Conservation (phyloP, 2,888 invertebrate genomes). For the Drosophila ustulata region DNA sequence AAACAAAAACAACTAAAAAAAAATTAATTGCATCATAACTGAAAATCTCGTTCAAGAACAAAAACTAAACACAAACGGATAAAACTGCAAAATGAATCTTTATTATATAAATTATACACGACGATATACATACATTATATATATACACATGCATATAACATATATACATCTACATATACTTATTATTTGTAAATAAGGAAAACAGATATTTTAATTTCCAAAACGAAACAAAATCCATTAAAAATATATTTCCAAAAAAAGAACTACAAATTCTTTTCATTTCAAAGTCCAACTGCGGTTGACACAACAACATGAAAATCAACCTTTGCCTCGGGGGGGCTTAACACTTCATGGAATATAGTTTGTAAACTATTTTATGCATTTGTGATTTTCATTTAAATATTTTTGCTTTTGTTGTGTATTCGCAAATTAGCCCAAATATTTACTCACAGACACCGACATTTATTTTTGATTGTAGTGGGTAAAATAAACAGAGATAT, state of each 20-base stretch:
- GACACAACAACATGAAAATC: background rate
- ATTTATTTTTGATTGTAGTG: background rate
- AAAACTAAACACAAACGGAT: constrained; percentile 25
- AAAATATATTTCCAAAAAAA: constrained; percentile 73
- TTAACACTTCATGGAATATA: constrained; percentile 6
- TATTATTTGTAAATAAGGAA: constrained; percentile 80
- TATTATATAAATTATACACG: constrained; percentile 66
- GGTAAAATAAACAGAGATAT: background rate
- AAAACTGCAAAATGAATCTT: constrained; percentile 63
- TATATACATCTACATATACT: constrained; percentile 68
- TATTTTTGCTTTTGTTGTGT: constrained; percentile 21
- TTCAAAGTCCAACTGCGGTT: constrained; percentile 2
- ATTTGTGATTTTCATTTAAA: constrained; percentile 50
- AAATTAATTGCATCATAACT: constrained; percentile 44
- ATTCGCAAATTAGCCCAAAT: constrained; percentile 47
- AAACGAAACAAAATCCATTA: constrained; percentile 69
- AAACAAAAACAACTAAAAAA: constrained; percentile 14
- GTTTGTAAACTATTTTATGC: constrained; percentile 51
- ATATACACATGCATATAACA: constrained; percentile 54
- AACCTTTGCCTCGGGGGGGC: background rate
- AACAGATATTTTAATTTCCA: constrained; percentile 70
- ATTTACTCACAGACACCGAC: constrained; percentile 19
- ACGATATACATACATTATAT: constrained; percentile 46
- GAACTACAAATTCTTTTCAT: constrained; percentile 25
- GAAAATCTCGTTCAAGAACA: constrained; percentile 55